A percentile compares a stretch with the other conserved stretches of the same genome.
These are phyloP conservation scores for Notechis scutatus DNA, from an alignment of 2,113 vertebrate genomes.

Conservation along the genomic window DNA sequence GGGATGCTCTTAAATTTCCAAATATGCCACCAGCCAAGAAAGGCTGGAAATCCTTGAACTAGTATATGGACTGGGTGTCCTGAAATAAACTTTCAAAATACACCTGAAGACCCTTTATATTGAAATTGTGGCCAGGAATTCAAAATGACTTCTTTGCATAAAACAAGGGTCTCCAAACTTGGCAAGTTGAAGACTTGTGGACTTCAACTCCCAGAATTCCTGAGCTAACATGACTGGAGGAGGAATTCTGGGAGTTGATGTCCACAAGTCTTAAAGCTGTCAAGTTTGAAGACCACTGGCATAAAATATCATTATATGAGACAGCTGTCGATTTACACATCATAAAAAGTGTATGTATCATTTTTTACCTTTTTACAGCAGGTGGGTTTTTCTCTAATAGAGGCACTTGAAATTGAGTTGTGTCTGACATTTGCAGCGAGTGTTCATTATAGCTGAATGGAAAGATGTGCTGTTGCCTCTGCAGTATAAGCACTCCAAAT, in stretches of 20 bases:
- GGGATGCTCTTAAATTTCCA: background rate
- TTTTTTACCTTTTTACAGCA: background rate
- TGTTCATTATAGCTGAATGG: background rate
- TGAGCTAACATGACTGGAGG: too few relatives aligned
- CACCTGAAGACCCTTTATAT: background rate
- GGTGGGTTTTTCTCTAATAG: background rate
- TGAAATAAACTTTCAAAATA: background rate
- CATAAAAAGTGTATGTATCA: background rate
- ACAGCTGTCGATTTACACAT: background rate
- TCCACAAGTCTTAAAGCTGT: too few relatives aligned
- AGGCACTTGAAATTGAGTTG: background rate
- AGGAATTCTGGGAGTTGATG: too few relatives aligned
- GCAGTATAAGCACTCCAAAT: background rate
- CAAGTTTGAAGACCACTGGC: too few relatives aligned
- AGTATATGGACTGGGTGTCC: background rate
- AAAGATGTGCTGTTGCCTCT: background rate
- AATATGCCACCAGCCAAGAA: background rate
- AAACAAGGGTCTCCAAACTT: background rate
- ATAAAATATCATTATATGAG: background rate
- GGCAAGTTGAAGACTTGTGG: too few relatives aligned
- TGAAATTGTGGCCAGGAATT: background rate
- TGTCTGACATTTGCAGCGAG: background rate
- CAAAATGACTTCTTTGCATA: background rate
- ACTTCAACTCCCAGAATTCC: too few relatives aligned
- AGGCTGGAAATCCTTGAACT: background rate